A percentile compares a stretch with the other conserved stretches of the same genome.
phyloP scores from a whole-genome alignment of 1,140 invertebrate genomes.

The Dendroctonus valens region DNA sequence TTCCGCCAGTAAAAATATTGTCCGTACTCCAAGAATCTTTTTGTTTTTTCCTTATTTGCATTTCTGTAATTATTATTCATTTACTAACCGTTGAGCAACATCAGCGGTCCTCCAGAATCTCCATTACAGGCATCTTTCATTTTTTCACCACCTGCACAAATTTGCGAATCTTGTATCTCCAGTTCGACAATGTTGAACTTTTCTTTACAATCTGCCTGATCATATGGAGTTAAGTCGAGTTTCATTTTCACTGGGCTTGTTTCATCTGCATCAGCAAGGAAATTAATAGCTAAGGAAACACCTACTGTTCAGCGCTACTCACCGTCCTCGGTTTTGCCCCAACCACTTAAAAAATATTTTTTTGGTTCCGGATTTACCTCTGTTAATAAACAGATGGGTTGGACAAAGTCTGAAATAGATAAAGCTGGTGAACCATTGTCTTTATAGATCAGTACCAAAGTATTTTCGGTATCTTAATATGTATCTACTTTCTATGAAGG shows the following conservation, averaged over 20 bases:
- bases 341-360: conserved; percentile 44
- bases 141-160: conserved; percentile 54
- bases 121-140: conserved; percentile 57
- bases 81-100: conserved; percentile 44
- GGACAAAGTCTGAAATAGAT: conserved; percentile 53
- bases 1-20: too few relatives aligned
- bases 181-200: conserved; percentile 44
- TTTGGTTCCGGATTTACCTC: conserved; percentile 11
- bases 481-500: too few relatives aligned
- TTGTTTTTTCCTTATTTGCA: not conserved
- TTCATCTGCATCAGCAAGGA: conserved; percentile 23
- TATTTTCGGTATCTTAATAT: too few relatives aligned
- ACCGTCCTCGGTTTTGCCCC: conserved; percentile 45
- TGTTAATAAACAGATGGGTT: conserved; percentile 63
- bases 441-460: not conserved
- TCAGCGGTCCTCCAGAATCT: conserved; percentile 63
- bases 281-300: not conserved
- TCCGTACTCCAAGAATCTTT: too few relatives aligned
- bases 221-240: conserved; percentile 42
- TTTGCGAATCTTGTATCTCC: conserved; percentile 43
- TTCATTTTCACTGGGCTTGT: conserved; percentile 48
- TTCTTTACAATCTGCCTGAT: conserved; percentile 35
- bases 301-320: conserved; percentile 1
- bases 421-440: conserved; percentile 1
- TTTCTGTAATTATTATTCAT: not conserved